These are phyloP conservation scores for Sicus ferrugineus DNA, from an alignment of 2,888 invertebrate genomes.

Conservation along the genomic window DNA sequence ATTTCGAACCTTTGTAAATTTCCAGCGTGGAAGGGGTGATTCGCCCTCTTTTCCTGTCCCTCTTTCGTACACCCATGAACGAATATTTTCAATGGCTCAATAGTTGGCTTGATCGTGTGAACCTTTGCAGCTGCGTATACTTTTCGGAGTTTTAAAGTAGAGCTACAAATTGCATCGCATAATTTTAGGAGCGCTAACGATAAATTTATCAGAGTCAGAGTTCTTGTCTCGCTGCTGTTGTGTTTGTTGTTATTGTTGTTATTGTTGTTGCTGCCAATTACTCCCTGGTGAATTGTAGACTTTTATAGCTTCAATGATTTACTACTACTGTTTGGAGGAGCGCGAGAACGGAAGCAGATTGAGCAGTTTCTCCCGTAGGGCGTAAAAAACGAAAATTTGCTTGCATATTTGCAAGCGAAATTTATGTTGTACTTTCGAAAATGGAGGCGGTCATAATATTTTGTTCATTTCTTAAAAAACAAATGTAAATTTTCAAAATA, in stretches of 20 bases:
- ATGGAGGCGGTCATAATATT: neutral
- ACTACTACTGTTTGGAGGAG: neutral
- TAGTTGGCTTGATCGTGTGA: too few relatives aligned
- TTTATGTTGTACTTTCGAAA: too few relatives aligned
- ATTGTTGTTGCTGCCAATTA: neutral
- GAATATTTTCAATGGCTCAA: neutral
- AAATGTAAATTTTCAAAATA: neutral
- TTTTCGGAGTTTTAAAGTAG: neutral
- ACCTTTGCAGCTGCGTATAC: neutral
- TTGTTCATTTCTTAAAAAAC: neutral
- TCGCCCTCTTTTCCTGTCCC: too few relatives aligned
- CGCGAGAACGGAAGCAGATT: neutral
- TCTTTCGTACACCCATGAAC: too few relatives aligned
- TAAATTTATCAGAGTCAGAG: neutral
- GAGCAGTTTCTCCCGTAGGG: neutral
- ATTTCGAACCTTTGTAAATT: too few relatives aligned
- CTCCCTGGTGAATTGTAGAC: neutral
- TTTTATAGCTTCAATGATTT: conserved; percentile 8
- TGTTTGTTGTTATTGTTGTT: too few relatives aligned
- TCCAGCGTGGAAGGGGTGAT: too few relatives aligned
- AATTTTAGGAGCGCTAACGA: neutral
- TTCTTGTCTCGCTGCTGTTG: neutral
- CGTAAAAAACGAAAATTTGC: neutral
- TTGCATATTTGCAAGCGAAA: neutral
- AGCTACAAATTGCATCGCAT: neutral